Base-by-base conservation (phyloP, 1,140 invertebrate species). In the Cheumatopsyche charites region DNA sequence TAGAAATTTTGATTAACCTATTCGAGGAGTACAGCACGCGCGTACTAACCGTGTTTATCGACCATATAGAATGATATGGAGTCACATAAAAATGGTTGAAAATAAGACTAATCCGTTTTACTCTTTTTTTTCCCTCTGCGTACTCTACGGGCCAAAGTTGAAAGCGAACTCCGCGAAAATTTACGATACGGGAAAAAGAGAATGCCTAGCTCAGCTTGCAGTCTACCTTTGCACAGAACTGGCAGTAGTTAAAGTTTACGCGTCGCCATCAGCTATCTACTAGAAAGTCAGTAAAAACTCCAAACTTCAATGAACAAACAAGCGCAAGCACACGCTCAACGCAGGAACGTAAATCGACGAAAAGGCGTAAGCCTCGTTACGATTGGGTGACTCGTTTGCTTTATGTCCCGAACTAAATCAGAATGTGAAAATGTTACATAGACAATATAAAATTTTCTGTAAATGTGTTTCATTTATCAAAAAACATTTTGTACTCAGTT, bases 291-390 rank as follows among this genome's bases (percentile, higher is more conserved):
- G 71, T 75, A 75, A 75, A 75, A 75, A 75, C 71, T 75, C 52
- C 67, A 72, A 75, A 75, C 70, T 75, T 73, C 74, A 73, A 75
- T 75, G 71, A 75, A 73, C 74, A 75, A 75, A 75, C 74, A 75
- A 73, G 68, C 68, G 43, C 67, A 41, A 58, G 58, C 72, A 63
- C 70, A 67, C 19, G 62, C 47, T 43, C 47, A 9, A 36, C 29
- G 29, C 29, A 36, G 9, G 29, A 36, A 72, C 66, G 70, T 75
- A 73, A 75, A 72, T 75, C 74, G 41, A 21, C n/a, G 17, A 68
- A 63, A 71, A 45, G 25, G 36, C 62, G 26, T 63, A 13, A n/a
- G 45, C 62, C 9, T 55, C 63, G 43, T 70, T 67, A 62, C 47
- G 15, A 17, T 15, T 15, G 15, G 15, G 29, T 36, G 29, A 36